Conservation (phyloP, 2,113 vertebrate genomes). For the Naja naja region DNA sequence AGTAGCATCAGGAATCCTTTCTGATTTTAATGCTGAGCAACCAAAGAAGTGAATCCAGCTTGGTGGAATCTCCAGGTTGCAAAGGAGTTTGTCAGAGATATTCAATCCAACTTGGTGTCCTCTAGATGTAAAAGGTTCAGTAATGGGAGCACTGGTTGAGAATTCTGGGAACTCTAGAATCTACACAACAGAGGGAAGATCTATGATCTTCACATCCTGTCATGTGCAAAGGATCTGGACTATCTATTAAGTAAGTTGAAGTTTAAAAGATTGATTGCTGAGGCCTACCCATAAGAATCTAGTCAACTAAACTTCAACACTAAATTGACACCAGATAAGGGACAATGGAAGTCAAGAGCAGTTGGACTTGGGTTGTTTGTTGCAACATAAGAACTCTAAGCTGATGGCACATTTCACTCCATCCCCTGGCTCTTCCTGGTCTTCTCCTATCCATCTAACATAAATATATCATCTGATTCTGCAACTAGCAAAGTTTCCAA, state of each 20-base stretch:
- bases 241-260: background rate
- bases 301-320: no score
- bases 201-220: background rate
- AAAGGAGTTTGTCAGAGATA: background rate
- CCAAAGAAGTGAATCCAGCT: background rate
- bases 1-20: background rate
- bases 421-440: no score
- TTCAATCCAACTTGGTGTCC: background rate
- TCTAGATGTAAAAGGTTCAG: background rate
- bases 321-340: no score
- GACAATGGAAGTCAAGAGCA: no score
- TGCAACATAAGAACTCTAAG: no score
- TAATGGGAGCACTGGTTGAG: background rate
- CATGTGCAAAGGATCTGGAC: background rate
- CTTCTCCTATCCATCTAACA: background rate
- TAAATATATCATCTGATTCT: background rate
- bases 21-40: background rate
- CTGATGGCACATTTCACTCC: no score
- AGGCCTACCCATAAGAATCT: background rate
- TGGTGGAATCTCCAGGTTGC: background rate
- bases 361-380: no score
- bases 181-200: background rate
- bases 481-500: background rate
- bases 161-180: background rate
- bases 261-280: background rate